These are phyloP conservation scores for Leucophora obtusa DNA, from an alignment of 2,888 invertebrate species.

Conservation along the genomic window DNA sequence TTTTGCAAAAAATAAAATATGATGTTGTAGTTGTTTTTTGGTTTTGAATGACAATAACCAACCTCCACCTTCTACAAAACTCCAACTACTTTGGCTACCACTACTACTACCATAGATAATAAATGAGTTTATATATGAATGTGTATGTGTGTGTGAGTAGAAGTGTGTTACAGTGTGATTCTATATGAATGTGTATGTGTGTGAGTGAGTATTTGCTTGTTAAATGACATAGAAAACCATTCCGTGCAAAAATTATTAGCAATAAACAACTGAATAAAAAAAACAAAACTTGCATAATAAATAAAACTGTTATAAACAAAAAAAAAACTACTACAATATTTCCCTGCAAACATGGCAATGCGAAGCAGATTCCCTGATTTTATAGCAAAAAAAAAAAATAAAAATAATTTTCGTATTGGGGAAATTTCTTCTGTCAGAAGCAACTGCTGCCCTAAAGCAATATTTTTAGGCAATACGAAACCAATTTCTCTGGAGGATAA, in stretches of 20 bases:
- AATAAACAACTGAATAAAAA: slow-evolving; percentile 53
- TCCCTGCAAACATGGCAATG: no score
- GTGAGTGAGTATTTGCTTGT: slow-evolving; percentile 31
- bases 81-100: slow-evolving; percentile 14
- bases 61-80: background rate
- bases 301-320: slow-evolving; percentile 48
- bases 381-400: no score
- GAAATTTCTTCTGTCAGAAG: no score
- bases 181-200: background rate
- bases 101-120: slow-evolving; percentile 39
- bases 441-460: no score
- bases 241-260: slow-evolving; percentile 65
- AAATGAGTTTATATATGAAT: slow-evolving; percentile 24
- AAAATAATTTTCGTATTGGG: no score
- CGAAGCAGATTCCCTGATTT: no score
- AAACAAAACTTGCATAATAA: slow-evolving; percentile 57
- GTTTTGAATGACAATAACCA: slow-evolving; percentile 41
- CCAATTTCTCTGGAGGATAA: no score
- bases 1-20: slow-evolving; percentile 13
- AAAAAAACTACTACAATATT: background rate
- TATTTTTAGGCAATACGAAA: no score
- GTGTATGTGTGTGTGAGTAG: slow-evolving; percentile 17
- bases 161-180: background rate
- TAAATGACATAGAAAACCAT: slow-evolving; percentile 65
- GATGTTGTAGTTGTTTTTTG: slow-evolving; percentile 5